Percentiles rank a stretch among this genome's conserved stretches.
These are phyloP conservation scores for Clarias pachynema DNA, from an alignment of 2,797 vertebrate genomes.

Conservation along the genomic window DNA sequence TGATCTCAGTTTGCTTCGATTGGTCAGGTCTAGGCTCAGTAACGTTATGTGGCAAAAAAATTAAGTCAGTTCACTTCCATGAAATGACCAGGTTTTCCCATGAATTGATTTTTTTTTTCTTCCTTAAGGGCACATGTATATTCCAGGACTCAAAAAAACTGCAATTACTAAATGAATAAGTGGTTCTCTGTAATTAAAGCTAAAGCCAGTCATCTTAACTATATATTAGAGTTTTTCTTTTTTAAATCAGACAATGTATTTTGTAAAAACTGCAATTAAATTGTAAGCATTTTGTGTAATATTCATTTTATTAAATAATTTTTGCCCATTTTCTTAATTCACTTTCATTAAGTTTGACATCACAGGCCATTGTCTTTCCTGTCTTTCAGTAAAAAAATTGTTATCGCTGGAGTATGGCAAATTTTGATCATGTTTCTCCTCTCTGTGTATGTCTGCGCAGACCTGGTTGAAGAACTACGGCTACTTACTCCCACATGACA, in stretches of 20 bases:
- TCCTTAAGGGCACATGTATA: too few species aligned
- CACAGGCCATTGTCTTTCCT: not conserved
- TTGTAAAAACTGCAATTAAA: not conserved
- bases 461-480: slow-evolving; percentile 91
- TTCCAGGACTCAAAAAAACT: too few species aligned
- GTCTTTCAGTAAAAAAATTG: not conserved
- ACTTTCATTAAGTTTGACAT: not conserved
- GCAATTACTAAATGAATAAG: too few species aligned
- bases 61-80: too few species aligned
- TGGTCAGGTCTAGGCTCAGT: too few species aligned
- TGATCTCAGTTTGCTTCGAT: too few species aligned
- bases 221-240: too few species aligned
- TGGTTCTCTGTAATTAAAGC: too few species aligned
- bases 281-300: not conserved
- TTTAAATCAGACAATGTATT: not conserved
- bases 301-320: not conserved
- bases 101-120: too few species aligned
- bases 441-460: slow-evolving; percentile 65
- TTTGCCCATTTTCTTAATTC: not conserved
- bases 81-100: too few species aligned
- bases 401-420: not conserved
- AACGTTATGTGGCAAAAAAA: too few species aligned
- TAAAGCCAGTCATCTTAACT: too few species aligned
- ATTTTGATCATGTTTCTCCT: slow-evolving; percentile 26
- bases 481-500: slow-evolving; percentile 86